These are phyloP conservation scores for Beroe ovata DNA, from an alignment of 37 sponge, comb jelly and placozoan species.

Conservation along the genomic window DNA sequence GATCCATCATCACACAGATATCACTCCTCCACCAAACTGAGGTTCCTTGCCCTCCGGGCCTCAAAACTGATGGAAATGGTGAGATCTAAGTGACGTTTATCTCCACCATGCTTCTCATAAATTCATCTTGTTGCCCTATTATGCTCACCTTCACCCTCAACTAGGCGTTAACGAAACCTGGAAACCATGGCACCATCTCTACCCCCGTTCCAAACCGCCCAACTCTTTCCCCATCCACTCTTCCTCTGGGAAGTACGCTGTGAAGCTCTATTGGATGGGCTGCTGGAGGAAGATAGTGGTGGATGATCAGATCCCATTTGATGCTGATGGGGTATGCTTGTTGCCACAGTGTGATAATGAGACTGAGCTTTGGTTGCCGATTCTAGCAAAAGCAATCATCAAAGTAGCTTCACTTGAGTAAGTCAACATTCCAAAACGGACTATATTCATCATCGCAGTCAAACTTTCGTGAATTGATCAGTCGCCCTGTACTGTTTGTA, in stretches of 20 bases:
- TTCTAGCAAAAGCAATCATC: conserved; percentile 89
- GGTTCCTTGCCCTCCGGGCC: conserved; percentile 34
- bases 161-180: conserved; percentile 68
- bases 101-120: no score
- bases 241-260: conserved; percentile 84
- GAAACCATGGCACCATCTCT: conserved; percentile 95
- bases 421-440: conserved; percentile 68
- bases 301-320: conserved; percentile 85
- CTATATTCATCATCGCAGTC: no score
- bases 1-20: conserved; percentile 50
- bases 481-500: neutral
- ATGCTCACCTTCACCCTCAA: no score
- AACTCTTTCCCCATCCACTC: conserved; percentile 71
- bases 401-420: conserved; percentile 86
- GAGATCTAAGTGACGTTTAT: no score
- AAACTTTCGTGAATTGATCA: no score
- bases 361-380: conserved; percentile 84
- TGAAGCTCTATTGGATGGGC: conserved; percentile 95
- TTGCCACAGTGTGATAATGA: conserved; percentile 75
- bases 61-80: conserved; percentile 30
- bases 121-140: no score
- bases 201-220: conserved; percentile 83
- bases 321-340: conserved; percentile 69
- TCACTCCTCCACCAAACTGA: conserved; percentile 29
- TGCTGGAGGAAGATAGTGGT: conserved; percentile 89